phyloP scores from a whole-genome alignment of 2,113 vertebrate genomes.

The Chamaetylas fuelleborni region DNA sequence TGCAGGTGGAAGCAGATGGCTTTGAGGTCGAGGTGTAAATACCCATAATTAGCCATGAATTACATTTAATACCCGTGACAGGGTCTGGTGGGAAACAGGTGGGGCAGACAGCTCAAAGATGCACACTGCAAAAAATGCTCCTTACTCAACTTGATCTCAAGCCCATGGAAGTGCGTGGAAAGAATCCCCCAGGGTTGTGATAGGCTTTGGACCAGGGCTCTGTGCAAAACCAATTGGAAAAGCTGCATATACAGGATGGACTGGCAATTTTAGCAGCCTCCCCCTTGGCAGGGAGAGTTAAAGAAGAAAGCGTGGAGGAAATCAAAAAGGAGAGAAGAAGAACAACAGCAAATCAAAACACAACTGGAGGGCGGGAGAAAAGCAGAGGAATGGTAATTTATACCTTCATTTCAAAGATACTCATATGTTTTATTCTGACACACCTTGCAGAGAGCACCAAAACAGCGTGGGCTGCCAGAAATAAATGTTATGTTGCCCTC shows the following conservation, averaged over 20 bases:
- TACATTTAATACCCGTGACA: neutral
- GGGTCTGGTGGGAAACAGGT: conserved; percentile 31
- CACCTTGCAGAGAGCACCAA: conserved; percentile 12
- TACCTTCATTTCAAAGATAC: conserved; percentile 7
- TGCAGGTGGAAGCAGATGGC: conserved; percentile 31
- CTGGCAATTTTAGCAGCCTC: neutral
- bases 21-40: conserved; percentile 63
- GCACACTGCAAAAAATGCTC: conserved; percentile 8
- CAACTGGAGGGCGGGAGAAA: neutral
- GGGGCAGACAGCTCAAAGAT: conserved; percentile 12
- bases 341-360: neutral
- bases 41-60: conserved; percentile 41
- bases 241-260: neutral
- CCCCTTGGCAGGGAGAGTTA: neutral
- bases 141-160: neutral
- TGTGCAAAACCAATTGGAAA: conserved; percentile 9
- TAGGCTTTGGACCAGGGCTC: neutral
- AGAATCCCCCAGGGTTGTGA: neutral
- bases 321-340: neutral
- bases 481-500: neutral
- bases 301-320: neutral
- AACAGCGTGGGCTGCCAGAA: neutral
- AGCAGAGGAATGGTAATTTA: neutral
- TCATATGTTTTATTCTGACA: neutral
- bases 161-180: neutral